Evolutionary conservation across 2,113 vertebrate genomes (phyloP).

Genomic region (Mustela nigripes): DNA sequence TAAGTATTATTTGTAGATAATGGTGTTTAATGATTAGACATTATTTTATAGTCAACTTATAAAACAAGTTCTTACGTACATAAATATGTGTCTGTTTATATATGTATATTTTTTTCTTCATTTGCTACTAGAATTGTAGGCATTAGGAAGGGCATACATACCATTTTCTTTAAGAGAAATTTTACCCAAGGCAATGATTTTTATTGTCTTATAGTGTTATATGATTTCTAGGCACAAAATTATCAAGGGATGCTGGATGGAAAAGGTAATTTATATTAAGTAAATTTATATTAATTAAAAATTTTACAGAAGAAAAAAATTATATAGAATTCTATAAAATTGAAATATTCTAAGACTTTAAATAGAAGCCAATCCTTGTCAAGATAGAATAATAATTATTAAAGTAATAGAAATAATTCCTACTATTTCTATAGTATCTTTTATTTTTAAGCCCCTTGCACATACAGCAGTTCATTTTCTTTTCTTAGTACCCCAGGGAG

Average conservation of each 20-base stretch:
- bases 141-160: not conserved
- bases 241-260: not conserved
- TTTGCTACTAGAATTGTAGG: not conserved
- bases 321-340: not conserved
- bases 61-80: not conserved
- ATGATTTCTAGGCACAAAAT: slow-evolving; percentile 36
- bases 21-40: no score
- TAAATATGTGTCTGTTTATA: not conserved
- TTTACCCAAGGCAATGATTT: not conserved
- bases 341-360: not conserved
- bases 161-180: slow-evolving; percentile 1
- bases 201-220: not conserved
- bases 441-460: not conserved
- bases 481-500: not conserved
- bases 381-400: not conserved
- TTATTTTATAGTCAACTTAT: not conserved
- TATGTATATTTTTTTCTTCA: not conserved
- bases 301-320: not conserved
- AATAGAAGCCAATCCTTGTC: not conserved
- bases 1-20: no score
- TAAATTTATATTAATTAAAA: slow-evolving; percentile 9
- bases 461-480: not conserved
- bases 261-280: not conserved
- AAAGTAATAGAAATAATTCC: not conserved
- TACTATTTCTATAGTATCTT: not conserved